Evolutionary conservation across 1,140 invertebrate genomes (phyloP).

Genomic region (Hyles euphorbiae): DNA sequence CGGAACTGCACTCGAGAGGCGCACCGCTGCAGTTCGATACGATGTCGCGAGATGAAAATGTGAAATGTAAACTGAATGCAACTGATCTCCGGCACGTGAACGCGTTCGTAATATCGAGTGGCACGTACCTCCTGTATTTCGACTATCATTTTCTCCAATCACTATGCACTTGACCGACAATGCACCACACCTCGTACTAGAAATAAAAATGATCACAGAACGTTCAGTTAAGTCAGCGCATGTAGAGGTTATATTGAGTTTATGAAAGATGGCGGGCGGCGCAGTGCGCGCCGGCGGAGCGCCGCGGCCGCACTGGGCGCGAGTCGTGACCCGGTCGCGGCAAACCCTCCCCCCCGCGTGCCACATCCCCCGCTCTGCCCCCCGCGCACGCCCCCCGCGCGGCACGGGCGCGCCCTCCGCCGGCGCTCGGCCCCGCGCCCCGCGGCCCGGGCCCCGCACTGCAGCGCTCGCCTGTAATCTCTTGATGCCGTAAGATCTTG

Average conservation of each 20-base stretch:
- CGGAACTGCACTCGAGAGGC: no score
- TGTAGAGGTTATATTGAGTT: conserved; percentile 15
- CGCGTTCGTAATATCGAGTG: no score
- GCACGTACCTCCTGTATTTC: conserved; percentile 67
- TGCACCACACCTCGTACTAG: not conserved
- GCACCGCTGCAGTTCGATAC: no score
- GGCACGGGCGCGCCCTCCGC: conserved; percentile 11
- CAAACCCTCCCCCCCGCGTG: conserved; percentile 27
- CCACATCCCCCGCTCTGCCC: conserved; percentile 11
- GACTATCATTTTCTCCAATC: conserved; percentile 56
- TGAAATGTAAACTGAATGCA: no score
- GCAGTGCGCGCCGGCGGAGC: conserved; percentile 55
- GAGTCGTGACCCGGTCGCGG: conserved; percentile 64
- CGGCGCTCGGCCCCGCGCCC: conserved; percentile 15
- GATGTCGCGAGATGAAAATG: no score
- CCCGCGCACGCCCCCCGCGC: conserved; percentile 18
- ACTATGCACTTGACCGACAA: conserved; percentile 1
- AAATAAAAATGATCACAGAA: conserved; percentile 4
- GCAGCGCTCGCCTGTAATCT: conserved; percentile 56
- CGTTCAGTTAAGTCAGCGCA: conserved; percentile 1
- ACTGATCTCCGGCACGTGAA: no score
- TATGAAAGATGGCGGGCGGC: conserved; percentile 28
- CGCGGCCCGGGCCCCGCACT: conserved; percentile 49
- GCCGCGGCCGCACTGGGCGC: conserved; percentile 63
- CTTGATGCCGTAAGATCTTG: conserved; percentile 65